These are phyloP conservation scores for Microtus pennsylvanicus DNA, from an alignment of 2,113 vertebrate species.

Conservation along the genomic window DNA sequence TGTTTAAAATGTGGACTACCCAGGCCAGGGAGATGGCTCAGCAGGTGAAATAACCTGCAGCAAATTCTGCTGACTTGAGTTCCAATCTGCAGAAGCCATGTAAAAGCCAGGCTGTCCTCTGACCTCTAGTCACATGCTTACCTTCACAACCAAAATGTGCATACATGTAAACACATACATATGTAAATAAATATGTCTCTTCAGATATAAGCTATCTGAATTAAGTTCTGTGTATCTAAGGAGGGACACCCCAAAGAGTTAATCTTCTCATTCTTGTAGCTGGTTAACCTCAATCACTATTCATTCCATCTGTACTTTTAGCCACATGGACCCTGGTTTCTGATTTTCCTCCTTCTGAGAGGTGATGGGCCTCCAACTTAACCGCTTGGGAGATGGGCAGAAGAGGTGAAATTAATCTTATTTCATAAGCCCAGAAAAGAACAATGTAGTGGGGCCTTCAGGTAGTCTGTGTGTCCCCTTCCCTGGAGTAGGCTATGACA, in stretches of 20 bases:
- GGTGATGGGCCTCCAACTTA: background rate
- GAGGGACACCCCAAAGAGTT: background rate
- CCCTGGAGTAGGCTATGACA: background rate
- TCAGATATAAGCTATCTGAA: background rate
- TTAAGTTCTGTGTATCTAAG: background rate
- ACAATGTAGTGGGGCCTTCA: background rate
- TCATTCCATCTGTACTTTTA: background rate
- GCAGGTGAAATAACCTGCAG: background rate
- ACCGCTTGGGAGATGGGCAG: background rate
- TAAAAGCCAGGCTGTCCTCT: background rate
- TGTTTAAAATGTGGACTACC: background rate
- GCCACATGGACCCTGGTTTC: background rate
- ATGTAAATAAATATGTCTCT: background rate
- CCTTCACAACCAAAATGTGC: background rate
- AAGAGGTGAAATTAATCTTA: background rate
- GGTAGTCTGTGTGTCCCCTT: background rate
- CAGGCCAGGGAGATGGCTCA: background rate
- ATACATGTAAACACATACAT: no score
- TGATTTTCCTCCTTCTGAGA: background rate
- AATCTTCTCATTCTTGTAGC: background rate
- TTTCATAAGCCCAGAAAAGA: slow-evolving; percentile 26
- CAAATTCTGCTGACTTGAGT: background rate
- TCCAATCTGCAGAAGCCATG: background rate
- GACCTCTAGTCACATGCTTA: background rate
- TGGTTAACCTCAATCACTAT: background rate